These are phyloP conservation scores for Eonycteris spelaea DNA, from an alignment of 2,113 vertebrate genomes.

Conservation along the genomic window DNA sequence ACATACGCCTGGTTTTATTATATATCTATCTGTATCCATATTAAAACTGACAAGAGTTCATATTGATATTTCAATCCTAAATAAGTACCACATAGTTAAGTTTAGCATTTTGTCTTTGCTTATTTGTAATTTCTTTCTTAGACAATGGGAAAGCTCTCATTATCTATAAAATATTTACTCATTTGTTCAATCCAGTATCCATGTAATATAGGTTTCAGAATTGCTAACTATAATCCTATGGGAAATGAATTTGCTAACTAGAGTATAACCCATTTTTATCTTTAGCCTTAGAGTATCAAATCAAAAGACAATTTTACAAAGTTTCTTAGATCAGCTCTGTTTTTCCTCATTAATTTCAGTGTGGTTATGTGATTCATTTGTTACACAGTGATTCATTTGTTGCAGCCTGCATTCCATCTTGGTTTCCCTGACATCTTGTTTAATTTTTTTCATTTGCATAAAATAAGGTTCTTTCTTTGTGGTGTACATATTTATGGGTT, in stretches of 20 bases:
- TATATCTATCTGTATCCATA: background rate
- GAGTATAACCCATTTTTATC: background rate
- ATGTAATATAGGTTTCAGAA: background rate
- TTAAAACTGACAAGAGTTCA: background rate
- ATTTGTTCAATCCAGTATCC: background rate
- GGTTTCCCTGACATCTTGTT: background rate
- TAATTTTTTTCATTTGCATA: background rate
- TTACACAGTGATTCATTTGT: conserved; percentile 17
- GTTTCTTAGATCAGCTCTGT: background rate
- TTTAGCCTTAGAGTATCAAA: background rate
- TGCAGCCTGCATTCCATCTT: background rate
- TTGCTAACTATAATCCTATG: background rate
- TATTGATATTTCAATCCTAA: background rate
- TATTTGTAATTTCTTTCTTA: conserved; percentile 13
- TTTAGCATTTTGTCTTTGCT: background rate
- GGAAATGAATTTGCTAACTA: background rate
- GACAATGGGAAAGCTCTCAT: background rate
- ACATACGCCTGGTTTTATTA: background rate
- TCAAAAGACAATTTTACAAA: conserved; percentile 27
- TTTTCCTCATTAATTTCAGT: background rate
- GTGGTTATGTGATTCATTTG: conserved; percentile 16
- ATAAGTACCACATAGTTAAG: background rate
- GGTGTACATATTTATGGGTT: background rate
- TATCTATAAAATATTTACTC: background rate
- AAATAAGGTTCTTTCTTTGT: background rate